A percentile compares a stretch with the other conserved stretches of the same genome.
phyloP scores from a whole-genome alignment of 2,888 invertebrate genomes.

The Schizotus pectinicornis region DNA sequence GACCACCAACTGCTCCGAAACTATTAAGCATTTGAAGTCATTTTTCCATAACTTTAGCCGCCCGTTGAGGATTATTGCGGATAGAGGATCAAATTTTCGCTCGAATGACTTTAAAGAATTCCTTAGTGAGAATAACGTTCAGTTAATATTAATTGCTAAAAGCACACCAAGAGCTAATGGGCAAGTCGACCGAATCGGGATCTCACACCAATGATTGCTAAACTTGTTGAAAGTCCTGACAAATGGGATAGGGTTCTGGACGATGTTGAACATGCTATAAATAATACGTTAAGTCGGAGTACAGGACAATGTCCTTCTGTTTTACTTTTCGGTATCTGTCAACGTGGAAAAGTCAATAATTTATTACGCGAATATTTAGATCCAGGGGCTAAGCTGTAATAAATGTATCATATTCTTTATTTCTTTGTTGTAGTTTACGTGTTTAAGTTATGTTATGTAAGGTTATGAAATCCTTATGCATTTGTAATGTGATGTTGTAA shows the following conservation, averaged over 20 bases:
- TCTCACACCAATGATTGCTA: slow-evolving; percentile 38
- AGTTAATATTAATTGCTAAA: slow-evolving; percentile 39
- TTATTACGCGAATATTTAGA: slow-evolving; percentile 8
- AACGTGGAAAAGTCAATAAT: slow-evolving; percentile 34
- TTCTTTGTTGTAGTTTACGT: no score
- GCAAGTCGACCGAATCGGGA: slow-evolving; percentile 39
- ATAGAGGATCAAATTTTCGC: slow-evolving; percentile 40
- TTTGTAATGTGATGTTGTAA: no score
- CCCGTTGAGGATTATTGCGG: slow-evolving; percentile 15
- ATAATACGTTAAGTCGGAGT: slow-evolving; percentile 18
- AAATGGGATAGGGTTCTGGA: slow-evolving; percentile 35
- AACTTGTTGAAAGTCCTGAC: slow-evolving; percentile 26
- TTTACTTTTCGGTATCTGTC: slow-evolving; percentile 40
- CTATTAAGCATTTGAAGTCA: neutral
- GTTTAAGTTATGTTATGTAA: no score
- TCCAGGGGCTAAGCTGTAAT: no score
- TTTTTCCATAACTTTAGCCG: neutral
- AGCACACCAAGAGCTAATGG: slow-evolving; percentile 45
- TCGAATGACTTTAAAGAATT: slow-evolving; percentile 37
- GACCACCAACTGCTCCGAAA: no score
- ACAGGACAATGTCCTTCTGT: slow-evolving; percentile 21
- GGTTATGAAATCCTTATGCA: no score
- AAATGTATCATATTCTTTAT: no score
- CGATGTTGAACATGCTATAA: slow-evolving; percentile 28
- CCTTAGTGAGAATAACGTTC: slow-evolving; percentile 27